Percentiles rank a stretch among this genome's conserved stretches.
phyloP scores from a whole-genome alignment of 1,140 invertebrate species.

The Polypedilum pembai region DNA sequence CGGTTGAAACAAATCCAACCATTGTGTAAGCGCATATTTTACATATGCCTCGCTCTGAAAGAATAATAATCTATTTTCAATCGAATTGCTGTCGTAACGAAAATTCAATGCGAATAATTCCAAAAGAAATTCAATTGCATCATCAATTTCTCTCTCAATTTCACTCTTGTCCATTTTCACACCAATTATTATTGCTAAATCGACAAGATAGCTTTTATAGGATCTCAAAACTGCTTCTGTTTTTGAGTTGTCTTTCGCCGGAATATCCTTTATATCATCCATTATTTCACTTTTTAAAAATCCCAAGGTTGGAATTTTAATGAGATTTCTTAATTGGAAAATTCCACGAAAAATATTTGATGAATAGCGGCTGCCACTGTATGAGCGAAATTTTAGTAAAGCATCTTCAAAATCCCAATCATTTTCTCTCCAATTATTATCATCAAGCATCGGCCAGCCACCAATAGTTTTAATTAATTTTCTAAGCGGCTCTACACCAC shows the following conservation, averaged over 20 bases:
- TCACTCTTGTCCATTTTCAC: neutral
- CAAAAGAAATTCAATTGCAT: neutral
- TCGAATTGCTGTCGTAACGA: neutral
- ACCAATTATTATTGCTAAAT: neutral
- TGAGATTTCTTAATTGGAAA: neutral
- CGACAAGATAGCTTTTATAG: neutral
- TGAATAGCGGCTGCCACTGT: neutral
- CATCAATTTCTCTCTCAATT: conserved; percentile 4
- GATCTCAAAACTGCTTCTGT: neutral
- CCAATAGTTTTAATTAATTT: neutral
- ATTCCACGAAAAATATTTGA: neutral
- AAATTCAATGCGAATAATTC: neutral
- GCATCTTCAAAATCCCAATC: neutral
- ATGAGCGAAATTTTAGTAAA: neutral
- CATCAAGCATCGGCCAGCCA: neutral
- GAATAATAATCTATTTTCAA: neutral
- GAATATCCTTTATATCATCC: neutral
- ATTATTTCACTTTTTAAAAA: neutral
- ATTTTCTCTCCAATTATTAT: neutral
- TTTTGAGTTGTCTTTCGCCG: neutral
- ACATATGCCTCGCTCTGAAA: neutral
- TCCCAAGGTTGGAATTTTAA: neutral
- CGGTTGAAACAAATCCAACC: neutral
- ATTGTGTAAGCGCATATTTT: neutral
- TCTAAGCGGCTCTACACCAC: neutral